Percentiles rank a stretch among this genome's conserved stretches.
These are phyloP conservation scores for Trichonephila clavata DNA, from an alignment of 1,140 invertebrate genomes.

Conservation along the genomic window DNA sequence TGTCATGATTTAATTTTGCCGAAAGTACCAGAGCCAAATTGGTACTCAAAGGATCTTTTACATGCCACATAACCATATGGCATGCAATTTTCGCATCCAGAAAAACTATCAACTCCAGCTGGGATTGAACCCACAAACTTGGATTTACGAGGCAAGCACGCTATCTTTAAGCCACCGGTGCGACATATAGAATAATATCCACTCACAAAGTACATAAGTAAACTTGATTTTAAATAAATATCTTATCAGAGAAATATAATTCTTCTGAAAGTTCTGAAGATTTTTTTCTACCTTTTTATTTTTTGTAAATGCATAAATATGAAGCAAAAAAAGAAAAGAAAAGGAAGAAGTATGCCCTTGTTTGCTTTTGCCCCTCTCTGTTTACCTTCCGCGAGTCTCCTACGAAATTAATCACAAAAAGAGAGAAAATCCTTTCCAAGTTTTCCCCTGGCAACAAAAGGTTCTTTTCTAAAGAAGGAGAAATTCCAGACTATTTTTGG, in stretches of 20 bases:
- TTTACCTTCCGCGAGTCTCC: constrained; percentile 6
- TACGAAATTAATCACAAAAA: constrained; percentile 22
- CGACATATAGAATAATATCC: no score
- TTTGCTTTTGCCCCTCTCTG: not conserved
- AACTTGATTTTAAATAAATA: not conserved
- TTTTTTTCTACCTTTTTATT: not conserved
- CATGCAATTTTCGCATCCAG: no score
- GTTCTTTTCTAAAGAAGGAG: not conserved
- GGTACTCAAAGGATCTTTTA: no score
- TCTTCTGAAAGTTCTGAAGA: no score
- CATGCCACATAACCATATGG: no score
- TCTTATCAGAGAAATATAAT: not conserved
- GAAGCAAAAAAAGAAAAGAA: not conserved
- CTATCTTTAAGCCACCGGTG: no score
- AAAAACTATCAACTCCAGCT: no score
- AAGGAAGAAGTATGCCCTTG: not conserved
- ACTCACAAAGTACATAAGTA: not conserved
- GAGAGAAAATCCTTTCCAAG: not conserved
- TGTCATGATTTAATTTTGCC: no score
- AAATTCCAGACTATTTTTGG: constrained; percentile 36
- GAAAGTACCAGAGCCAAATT: no score
- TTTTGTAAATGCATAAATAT: not conserved
- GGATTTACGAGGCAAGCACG: no score
- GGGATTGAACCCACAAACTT: no score
- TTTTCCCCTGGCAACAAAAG: not conserved